These are phyloP conservation scores for Charadrius vociferus DNA, from an alignment of 2,113 vertebrate species.

Conservation along the genomic window DNA sequence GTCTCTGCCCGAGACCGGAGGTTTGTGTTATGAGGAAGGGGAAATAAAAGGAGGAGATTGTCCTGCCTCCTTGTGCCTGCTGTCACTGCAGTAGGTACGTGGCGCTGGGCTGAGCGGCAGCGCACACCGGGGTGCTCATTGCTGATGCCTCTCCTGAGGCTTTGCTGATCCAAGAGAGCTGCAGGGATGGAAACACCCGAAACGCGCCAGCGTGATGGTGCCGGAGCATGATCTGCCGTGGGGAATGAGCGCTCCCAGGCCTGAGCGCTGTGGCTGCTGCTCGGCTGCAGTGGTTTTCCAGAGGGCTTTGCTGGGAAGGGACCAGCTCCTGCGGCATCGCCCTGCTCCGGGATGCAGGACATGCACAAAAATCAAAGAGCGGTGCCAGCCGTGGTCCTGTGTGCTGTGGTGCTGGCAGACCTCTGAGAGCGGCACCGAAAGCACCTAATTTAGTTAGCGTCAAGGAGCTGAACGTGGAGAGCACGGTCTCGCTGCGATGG, in stretches of 20 bases:
- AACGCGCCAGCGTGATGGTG: rapidly evolving
- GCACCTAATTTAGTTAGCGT: rapidly evolving
- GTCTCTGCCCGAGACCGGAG: not conserved
- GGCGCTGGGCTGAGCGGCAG: no score
- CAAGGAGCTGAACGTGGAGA: not conserved
- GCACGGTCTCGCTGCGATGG: rapidly evolving
- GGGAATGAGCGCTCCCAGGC: rapidly evolving
- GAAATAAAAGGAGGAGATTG: not conserved
- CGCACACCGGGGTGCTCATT: rapidly evolving
- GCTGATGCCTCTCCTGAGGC: not conserved
- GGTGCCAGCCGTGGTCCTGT: not conserved
- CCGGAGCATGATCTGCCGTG: not conserved
- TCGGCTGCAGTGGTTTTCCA: not conserved
- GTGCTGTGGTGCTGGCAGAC: not conserved
- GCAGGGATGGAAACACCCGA: not conserved
- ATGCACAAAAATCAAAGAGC: rapidly evolving
- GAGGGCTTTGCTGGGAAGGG: not conserved
- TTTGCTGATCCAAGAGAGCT: not conserved
- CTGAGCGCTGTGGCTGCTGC: not conserved
- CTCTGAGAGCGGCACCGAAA: rapidly evolving
- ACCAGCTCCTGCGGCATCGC: not conserved
- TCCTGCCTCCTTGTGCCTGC: not conserved
- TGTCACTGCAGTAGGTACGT: not conserved
- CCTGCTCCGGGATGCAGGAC: rapidly evolving
- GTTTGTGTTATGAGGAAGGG: not conserved